Conservation (phyloP, 2,797 vertebrate species). For the Brachymystax lenok region DNA sequence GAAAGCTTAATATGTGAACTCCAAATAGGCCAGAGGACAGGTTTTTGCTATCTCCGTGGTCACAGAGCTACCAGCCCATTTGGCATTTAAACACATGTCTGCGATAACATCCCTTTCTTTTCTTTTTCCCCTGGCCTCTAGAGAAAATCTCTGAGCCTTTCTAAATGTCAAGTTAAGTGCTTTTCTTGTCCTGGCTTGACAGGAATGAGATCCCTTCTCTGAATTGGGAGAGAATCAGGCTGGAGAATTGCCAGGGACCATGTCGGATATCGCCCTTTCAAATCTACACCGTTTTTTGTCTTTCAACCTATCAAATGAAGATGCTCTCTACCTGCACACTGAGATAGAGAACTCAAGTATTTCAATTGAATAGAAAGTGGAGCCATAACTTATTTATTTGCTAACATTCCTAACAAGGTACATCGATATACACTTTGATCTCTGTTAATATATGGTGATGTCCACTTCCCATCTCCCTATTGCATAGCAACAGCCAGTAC, state of each 20-base stretch:
- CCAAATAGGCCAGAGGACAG: conserved; percentile 47
- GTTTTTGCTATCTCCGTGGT: conserved; percentile 60
- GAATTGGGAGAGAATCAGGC: conserved; percentile 61
- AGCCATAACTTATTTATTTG: too few relatives aligned
- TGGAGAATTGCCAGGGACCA: conserved; percentile 55
- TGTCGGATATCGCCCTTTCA: conserved; percentile 28
- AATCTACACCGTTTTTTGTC: conserved; percentile 28
- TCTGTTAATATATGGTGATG: not conserved
- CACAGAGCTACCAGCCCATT: conserved; percentile 49
- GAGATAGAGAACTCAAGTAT: not conserved
- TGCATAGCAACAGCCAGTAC: not conserved
- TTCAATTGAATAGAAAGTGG: not conserved
- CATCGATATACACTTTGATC: not conserved
- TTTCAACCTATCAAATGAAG: conserved; percentile 56
- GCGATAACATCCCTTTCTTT: conserved; percentile 67
- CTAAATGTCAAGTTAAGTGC: conserved; percentile 77
- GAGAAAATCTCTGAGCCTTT: conserved; percentile 66
- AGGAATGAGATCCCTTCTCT: conserved; percentile 44
- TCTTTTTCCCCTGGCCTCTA: conserved; percentile 48
- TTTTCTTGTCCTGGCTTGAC: conserved; percentile 69
- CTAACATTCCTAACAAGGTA: not conserved
- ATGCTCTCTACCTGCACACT: not conserved
- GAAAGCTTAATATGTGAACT: conserved; percentile 61
- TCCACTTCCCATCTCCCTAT: not conserved
- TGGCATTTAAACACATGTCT: conserved; percentile 73